phyloP scores from a whole-genome alignment of 2,113 vertebrate species.

The Tamias sibiricus region DNA sequence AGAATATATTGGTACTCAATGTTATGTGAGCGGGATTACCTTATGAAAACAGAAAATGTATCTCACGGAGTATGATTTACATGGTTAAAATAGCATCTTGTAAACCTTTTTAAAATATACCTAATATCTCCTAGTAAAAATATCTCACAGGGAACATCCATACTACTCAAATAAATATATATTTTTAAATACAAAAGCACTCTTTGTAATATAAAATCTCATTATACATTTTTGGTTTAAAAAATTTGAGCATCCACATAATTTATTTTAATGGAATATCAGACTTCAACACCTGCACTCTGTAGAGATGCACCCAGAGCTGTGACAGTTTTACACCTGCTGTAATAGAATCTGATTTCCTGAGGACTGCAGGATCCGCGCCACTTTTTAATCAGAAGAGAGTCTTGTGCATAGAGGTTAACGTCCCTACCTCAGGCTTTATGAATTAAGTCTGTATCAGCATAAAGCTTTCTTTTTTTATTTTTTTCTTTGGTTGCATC shows the following conservation, averaged over 20 bases:
- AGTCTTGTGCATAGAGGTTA: constrained; percentile 68
- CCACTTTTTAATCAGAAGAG: constrained; percentile 72
- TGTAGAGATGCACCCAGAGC: constrained; percentile 34
- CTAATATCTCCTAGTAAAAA: constrained; percentile 31
- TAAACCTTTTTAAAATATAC: constrained; percentile 40
- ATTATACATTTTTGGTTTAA: constrained; percentile 74
- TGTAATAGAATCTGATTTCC: constrained; percentile 62
- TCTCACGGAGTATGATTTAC: constrained; percentile 13
- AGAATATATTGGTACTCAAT: background rate
- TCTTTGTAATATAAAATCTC: constrained; percentile 52
- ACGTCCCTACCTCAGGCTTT: constrained; percentile 17
- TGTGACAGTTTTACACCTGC: constrained; percentile 52
- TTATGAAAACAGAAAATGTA: constrained; percentile 32
- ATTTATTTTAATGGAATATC: constrained; percentile 66
- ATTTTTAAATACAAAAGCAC: constrained; percentile 69
- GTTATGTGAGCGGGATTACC: background rate
- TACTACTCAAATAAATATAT: constrained; percentile 48
- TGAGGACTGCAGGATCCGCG: background rate
- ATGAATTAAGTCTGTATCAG: constrained; percentile 45
- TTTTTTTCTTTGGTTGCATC: constrained; percentile 49
- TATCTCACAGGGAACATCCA: background rate
- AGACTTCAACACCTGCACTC: constrained; percentile 57
- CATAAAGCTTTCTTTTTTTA: constrained; percentile 50
- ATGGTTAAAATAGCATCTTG: background rate
- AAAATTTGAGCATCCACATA: constrained; percentile 71